Conservation (phyloP, 2,113 vertebrate genomes). For the Alectura lathami region DNA sequence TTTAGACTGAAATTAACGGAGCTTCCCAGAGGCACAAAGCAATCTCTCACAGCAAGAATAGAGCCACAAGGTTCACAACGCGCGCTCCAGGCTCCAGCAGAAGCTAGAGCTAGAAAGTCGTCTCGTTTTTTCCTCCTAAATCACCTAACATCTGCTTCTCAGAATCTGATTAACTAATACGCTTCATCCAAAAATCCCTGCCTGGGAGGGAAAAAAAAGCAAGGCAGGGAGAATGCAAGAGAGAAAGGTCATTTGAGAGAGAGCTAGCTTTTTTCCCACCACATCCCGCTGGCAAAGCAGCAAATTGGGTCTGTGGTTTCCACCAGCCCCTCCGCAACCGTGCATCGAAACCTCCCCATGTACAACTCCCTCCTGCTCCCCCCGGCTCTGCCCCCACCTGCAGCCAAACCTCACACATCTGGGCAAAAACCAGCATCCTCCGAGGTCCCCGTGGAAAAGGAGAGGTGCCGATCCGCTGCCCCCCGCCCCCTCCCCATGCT, state of each 20-base stretch:
- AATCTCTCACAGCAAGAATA: neutral
- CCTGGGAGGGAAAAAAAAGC: neutral
- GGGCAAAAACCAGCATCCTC: rapidly evolving
- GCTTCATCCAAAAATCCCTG: constrained; percentile 66
- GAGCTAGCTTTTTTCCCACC: neutral
- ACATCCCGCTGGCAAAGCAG: neutral
- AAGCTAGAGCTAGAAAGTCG: constrained; percentile 47
- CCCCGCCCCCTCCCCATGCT: neutral
- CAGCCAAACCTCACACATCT: rapidly evolving
- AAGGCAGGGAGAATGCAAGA: neutral
- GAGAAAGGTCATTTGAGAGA: constrained; percentile 59
- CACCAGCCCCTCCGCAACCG: neutral
- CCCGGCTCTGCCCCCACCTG: rapidly evolving
- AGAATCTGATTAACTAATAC: constrained; percentile 74
- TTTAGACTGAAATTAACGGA: rapidly evolving
- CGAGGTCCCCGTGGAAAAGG: neutral
- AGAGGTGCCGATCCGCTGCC: neutral
- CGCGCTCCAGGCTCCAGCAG: rapidly evolving
- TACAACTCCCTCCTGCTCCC: neutral
- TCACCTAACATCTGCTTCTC: constrained; percentile 73
- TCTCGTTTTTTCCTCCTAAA: constrained; percentile 30
- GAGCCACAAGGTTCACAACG: neutral
- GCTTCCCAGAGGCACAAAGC: neutral
- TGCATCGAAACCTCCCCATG: rapidly evolving
- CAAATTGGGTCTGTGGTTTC: rapidly evolving